Evolutionary conservation across 2,888 invertebrate genomes (phyloP), one percentile per base, ranked within the genome.

Genomic region (Melieria omissa): DNA sequence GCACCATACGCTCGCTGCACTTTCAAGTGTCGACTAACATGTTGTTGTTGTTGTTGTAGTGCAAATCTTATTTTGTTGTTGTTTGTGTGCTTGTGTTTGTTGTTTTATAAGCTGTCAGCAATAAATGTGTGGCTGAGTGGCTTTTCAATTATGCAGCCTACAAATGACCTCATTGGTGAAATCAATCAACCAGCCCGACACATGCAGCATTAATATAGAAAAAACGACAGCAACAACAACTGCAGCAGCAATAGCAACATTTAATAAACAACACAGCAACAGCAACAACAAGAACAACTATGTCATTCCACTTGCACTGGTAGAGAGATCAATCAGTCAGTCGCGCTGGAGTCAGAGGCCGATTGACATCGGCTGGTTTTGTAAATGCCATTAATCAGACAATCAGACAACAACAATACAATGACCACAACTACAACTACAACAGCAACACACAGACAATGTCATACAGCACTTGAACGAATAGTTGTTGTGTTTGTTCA

Each of bases 151-250:
- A 29, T 29, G 29, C 29, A 29, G 29, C 29, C 29, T 29, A 29
- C 29, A 72, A 68, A 60, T 67, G 68, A 71, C 67, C 68, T 72
- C 71, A 65, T 65, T 71, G 71, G 29, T 52, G 65, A 65, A 61
- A 71, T 64, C 60, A 65, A 65, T 71, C 65, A 64, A 65, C 61
- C 60, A 71, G 52, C 44, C 61, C 29, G 29, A 29, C 29, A 29
- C 29, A 29, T 29, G 29, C 29, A 29, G 42, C n/a, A 41, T 44
- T 41, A 10, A 61, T 44, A n/a, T 44, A 44, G n/a, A 41, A 61
- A 61, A 61, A 61, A 16, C 45, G 14, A 16, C 57, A n/a, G 55
- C 57, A 70, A 46, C 42, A 54, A 47, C 66, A 66, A 2, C 29
- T n/a, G 55, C 57, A 70, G 42, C 42, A 54, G 54, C 66, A 66